Percentiles rank a stretch among this genome's conserved stretches.
Evolutionary conservation across 2,113 vertebrate species (phyloP).

Genomic region (Etheostoma cragini): DNA sequence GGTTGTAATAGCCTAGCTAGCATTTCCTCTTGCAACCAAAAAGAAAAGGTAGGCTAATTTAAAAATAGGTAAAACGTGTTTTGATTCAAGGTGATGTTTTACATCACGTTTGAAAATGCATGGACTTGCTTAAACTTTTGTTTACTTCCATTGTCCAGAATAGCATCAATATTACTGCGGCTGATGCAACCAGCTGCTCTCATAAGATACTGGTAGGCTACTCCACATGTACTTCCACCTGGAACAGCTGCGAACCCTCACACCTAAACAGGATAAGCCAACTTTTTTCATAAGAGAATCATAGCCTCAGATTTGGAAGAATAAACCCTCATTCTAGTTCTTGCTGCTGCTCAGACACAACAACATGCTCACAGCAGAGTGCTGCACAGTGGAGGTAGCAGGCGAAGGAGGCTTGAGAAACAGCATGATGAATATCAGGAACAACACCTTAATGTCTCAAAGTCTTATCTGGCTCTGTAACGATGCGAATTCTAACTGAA

Average conservation of each 20-base stretch:
- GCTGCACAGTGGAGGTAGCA: slow-evolving; percentile 6
- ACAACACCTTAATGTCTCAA: background rate
- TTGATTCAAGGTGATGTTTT: slow-evolving; percentile 9
- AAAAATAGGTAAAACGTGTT: background rate
- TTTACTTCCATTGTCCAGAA: background rate
- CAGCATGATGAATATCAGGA: background rate
- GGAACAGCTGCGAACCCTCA: background rate
- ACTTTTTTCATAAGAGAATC: background rate
- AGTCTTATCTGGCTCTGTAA: no score
- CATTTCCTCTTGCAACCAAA: slow-evolving; percentile 16
- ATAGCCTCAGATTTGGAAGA: background rate
- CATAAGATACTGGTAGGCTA: background rate
- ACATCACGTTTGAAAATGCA: slow-evolving; percentile 4
- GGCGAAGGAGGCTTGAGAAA: background rate
- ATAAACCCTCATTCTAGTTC: background rate
- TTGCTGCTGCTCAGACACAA: background rate
- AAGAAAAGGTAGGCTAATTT: slow-evolving; percentile 8
- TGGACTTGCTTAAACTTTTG: background rate
- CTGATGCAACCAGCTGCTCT: slow-evolving; percentile 3
- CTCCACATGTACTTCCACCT: background rate
- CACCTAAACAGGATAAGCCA: background rate
- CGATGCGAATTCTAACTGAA: no score
- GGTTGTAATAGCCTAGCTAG: slow-evolving; percentile 6
- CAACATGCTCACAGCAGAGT: background rate
- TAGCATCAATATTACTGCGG: background rate